phyloP scores from a whole-genome alignment of 2,113 vertebrate genomes.

The Steatornis caripensis region DNA sequence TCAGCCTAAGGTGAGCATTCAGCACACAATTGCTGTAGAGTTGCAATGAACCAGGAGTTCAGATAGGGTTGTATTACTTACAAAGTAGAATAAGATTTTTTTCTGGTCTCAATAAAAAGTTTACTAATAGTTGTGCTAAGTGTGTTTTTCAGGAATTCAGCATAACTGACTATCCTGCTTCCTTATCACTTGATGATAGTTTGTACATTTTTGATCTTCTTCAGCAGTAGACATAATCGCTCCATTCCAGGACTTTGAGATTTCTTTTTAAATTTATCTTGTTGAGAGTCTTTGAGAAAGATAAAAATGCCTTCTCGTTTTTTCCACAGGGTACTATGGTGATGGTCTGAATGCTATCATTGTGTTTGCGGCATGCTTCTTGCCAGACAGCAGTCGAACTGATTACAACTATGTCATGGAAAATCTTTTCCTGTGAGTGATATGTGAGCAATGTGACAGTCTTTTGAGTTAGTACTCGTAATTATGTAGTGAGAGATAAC shows the following conservation, averaged over 20 bases:
- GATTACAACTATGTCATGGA: conserved; percentile 98
- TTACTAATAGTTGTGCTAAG: neutral
- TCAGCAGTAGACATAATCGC: neutral
- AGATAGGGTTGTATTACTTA: neutral
- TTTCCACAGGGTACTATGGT: conserved; percentile 90
- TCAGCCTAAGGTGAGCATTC: neutral
- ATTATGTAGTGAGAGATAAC: conserved; percentile 3
- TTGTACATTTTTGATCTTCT: neutral
- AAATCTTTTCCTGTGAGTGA: conserved; percentile 97
- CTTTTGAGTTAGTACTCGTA: conserved; percentile 19
- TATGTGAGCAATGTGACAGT: neutral
- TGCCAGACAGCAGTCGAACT: conserved; percentile 90
- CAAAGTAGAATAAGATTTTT: neutral
- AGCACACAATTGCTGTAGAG: neutral
- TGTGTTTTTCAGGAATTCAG: neutral
- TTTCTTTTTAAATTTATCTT: neutral
- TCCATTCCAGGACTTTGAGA: neutral
- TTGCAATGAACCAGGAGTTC: neutral
- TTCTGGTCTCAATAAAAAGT: neutral
- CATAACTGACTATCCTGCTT: neutral
- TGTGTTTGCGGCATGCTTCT: conserved; percentile 95
- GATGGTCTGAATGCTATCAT: conserved; percentile 95
- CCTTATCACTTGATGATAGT: neutral
- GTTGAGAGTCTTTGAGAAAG: conserved; percentile 18
- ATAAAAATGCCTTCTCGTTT: conserved; percentile 64